Base-by-base conservation (phyloP, 2,797 vertebrate species). In the Gymnoscopelus microlampas region DNA sequence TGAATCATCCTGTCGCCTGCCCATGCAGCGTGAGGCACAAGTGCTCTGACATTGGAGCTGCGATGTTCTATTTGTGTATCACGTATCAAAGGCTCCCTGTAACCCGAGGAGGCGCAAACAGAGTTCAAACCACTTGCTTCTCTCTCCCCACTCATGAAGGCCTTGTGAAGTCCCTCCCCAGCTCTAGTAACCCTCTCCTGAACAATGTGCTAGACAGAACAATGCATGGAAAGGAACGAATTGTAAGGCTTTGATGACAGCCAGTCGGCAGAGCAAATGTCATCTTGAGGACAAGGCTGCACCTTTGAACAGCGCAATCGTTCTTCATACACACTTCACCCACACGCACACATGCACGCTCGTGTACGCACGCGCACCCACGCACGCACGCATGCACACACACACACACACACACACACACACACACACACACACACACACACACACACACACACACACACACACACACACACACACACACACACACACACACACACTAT, bases 1-100 rank as follows among this genome's bases (percentile, higher is more conserved):
- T 54, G 49, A 23, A 60, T 19, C 13, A 29, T 15, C 39, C 10
- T 49, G 51, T 56, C 70, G 61, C 76, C 75, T 77, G 68, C 73
- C 74, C 67, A 66, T 57, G 48, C 76, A 83, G 83, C 64, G 80
- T 54, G 74, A 80, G 76, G 69, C 71, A 61, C 77, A 70, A 77
- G 70, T 60, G 70, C 73, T 68, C 35, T 1, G 64, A 82, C 85
- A 79, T 63, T 87, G 60, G 24, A 71, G 74, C 87, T 82, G 74
- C 84, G 80, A 86, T 85, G 81, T 87, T 83, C 80, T 88, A 81
- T 80, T 75, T 77, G 78, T 80, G 88, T 84, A 83, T 93, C 87
- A 53, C 66, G 84, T 91, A 92, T 91, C 91, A 92, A 91, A 91
- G 90, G 78, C 32, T 2, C 44, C 62, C 77, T 76, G 90, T 80